A percentile compares a stretch with the other conserved stretches of the same genome.
Conservation (phyloP, 2,797 vertebrate species). For the Gymnoscopelus braueri region DNA sequence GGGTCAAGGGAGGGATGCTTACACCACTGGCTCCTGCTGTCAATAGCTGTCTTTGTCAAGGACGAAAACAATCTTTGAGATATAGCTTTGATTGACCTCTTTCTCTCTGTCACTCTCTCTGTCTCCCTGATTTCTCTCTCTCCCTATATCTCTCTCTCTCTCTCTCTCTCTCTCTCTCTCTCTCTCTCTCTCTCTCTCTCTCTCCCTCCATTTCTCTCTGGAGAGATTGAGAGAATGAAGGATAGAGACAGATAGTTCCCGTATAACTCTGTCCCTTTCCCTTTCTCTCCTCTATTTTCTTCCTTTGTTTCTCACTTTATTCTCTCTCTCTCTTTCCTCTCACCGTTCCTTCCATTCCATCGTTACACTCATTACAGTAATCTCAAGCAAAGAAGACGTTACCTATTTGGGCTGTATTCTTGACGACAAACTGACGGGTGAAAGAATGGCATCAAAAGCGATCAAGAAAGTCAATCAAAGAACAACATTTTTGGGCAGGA, state of each 20-base stretch:
- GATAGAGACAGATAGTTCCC: background rate
- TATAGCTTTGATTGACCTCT: conserved; percentile 4
- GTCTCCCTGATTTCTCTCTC: background rate
- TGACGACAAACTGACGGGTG: too few relatives aligned
- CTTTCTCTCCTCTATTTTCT: too few relatives aligned
- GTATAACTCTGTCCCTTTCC: too few relatives aligned
- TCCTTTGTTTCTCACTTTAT: too few relatives aligned
- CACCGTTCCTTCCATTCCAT: too few relatives aligned
- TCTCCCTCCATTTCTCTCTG: background rate
- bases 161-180: background rate
- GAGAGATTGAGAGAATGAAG: background rate
- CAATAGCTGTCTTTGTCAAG: background rate
- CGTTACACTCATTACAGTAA: too few relatives aligned
- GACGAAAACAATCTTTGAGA: conserved; percentile 21
- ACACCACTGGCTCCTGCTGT: conserved; percentile 3
- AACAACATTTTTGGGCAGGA: too few relatives aligned
- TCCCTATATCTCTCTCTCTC: background rate
- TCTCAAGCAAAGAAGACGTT: too few relatives aligned
- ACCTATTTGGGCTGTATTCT: too few relatives aligned
- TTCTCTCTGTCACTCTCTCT: background rate
- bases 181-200: background rate
- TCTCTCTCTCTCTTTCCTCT: too few relatives aligned
- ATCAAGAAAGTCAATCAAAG: too few relatives aligned
- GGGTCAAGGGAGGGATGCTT: conserved; percentile 36
- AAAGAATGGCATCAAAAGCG: too few relatives aligned